A percentile compares a stretch with the other conserved stretches of the same genome.
phyloP scores from a whole-genome alignment of 1,140 invertebrate species.

The Nixonia krombeini region DNA sequence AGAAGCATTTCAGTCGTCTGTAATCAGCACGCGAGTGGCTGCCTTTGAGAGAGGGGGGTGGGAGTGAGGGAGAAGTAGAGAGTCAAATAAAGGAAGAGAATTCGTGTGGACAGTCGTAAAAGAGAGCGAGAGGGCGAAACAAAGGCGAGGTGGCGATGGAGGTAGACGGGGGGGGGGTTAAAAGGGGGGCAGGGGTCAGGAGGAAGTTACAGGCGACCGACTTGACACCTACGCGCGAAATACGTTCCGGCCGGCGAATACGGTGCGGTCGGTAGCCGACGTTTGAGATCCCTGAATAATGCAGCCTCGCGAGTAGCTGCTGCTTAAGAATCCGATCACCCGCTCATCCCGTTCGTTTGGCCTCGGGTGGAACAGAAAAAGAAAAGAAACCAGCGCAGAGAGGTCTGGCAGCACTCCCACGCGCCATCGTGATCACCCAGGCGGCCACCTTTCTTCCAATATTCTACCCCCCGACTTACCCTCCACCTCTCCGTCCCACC shows the following conservation, averaged over 20 bases:
- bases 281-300: constrained; percentile 41
- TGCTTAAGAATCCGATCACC: constrained; percentile 50
- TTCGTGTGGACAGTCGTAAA: too few species aligned
- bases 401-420: constrained; percentile 37
- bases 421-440: constrained; percentile 37
- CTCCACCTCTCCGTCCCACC: constrained; percentile 12
- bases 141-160: too few species aligned
- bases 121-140: constrained; percentile 9
- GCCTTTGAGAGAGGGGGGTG: constrained; percentile 38
- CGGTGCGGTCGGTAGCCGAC: constrained; percentile 16
- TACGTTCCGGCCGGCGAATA: constrained; percentile 5
- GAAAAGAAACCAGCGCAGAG: not conserved
- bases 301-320: constrained; percentile 40
- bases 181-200: too few species aligned
- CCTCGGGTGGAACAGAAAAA: constrained; percentile 25
- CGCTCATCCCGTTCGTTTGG: constrained; percentile 48
- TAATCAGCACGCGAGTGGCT: constrained; percentile 34
- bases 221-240: constrained; percentile 26
- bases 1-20: constrained; percentile 40
- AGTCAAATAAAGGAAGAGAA: too few species aligned
- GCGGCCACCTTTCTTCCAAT: constrained; percentile 34
- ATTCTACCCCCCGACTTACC: constrained; percentile 1
- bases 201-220: too few species aligned
- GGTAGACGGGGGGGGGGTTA: too few species aligned
- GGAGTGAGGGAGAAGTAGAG: constrained; percentile 18